Conservation (phyloP, 2,888 invertebrate species). For the Dicyrtoma fusca region DNA sequence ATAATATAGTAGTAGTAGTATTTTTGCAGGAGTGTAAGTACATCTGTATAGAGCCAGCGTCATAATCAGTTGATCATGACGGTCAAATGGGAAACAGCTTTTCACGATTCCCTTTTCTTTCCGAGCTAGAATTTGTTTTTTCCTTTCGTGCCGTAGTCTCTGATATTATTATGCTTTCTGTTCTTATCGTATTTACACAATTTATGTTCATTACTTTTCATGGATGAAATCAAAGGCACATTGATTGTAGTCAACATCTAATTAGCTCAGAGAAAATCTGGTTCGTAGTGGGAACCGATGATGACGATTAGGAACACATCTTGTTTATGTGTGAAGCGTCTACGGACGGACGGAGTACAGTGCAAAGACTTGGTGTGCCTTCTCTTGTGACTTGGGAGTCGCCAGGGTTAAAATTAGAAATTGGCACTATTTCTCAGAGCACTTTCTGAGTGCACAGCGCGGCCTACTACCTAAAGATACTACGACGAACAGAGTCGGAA, state of each 20-base stretch:
- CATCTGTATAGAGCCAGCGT: no score
- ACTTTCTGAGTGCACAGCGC: not conserved
- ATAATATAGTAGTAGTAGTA: no score
- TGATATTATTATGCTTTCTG: no score
- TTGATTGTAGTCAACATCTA: constrained; percentile 15
- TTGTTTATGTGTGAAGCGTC: no score
- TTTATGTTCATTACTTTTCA: constrained; percentile 8
- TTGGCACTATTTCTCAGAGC: constrained; percentile 47
- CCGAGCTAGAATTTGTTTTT: no score
- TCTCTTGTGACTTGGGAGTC: not conserved
- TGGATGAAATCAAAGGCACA: constrained; percentile 11
- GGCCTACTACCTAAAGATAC: not conserved
- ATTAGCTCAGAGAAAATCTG: constrained; percentile 1
- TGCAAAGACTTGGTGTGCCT: not conserved
- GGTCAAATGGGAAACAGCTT: constrained; percentile 11
- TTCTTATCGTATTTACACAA: no score
- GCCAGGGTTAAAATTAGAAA: constrained; percentile 51
- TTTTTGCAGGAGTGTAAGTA: no score
- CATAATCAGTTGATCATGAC: constrained; percentile 8
- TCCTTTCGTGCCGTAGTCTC: no score
- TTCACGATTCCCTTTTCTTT: no score
- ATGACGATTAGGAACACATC: not conserved
- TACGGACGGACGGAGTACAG: not conserved
- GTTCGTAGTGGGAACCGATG: not conserved
- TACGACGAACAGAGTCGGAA: not conserved